Evolutionary conservation across 2,888 invertebrate genomes (phyloP).

Genomic region (Phengaris arion): DNA sequence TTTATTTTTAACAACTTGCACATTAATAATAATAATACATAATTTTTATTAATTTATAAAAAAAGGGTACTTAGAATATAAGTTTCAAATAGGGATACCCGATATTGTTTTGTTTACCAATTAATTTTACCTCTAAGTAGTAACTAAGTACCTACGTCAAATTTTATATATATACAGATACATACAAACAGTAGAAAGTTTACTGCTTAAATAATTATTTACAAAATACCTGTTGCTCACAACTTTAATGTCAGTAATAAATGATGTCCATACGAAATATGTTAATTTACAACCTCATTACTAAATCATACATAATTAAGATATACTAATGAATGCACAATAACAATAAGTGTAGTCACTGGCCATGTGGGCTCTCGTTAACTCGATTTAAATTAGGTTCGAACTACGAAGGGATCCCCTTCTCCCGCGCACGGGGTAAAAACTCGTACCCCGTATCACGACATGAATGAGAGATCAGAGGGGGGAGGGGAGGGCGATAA

Average conservation of each 20-base stretch:
- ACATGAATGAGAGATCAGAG: slow-evolving; percentile 67
- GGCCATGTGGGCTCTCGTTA: slow-evolving; percentile 40
- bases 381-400: background rate
- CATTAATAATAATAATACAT: no score
- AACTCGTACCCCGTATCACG: slow-evolving; percentile 63
- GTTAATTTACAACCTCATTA: slow-evolving; percentile 22
- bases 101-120: no score
- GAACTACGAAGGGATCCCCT: background rate
- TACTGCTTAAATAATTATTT: background rate
- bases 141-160: no score
- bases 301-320: slow-evolving; percentile 18
- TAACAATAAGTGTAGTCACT: background rate
- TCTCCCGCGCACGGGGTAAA: slow-evolving; percentile 44
- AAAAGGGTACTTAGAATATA: no score
- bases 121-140: no score
- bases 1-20: background rate
- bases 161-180: background rate
- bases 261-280: background rate
- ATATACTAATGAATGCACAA: slow-evolving; percentile 13
- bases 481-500: slow-evolving; percentile 44
- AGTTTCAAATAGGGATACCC: no score
- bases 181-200: slow-evolving; percentile 1
- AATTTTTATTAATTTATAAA: no score
- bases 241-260: slow-evolving; percentile 12
- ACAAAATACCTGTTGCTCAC: slow-evolving; percentile 24